Conservation (phyloP, 2,888 invertebrate genomes). For the Oasisia sp. region DNA sequence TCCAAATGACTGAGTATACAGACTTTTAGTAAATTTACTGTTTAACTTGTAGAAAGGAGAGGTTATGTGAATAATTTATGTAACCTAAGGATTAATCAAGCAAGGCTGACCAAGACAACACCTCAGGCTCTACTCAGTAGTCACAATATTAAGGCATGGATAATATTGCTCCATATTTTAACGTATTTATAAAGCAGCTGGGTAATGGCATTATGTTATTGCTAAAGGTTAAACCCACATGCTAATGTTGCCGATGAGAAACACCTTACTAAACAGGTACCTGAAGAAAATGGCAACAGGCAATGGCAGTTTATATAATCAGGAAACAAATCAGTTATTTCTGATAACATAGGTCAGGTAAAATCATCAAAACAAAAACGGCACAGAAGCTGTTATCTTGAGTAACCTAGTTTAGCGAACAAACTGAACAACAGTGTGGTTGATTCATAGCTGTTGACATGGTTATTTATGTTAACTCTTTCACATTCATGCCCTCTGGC, state of each 20-base stretch:
- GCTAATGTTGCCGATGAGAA: neutral
- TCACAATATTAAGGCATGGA: too few relatives aligned
- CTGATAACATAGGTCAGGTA: neutral
- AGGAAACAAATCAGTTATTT: neutral
- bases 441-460: conserved; percentile 17
- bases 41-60: neutral
- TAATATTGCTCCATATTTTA: too few relatives aligned
- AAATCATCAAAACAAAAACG: neutral
- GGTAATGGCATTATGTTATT: too few relatives aligned
- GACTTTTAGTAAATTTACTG: neutral
- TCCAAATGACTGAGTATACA: neutral
- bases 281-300: neutral
- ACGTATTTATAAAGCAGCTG: too few relatives aligned
- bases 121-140: too few relatives aligned
- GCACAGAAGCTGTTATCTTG: neutral
- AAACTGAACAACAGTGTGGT: neutral
- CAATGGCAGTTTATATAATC: neutral
- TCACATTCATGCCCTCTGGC: neutral
- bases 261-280: neutral
- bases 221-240: neutral
- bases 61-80: neutral
- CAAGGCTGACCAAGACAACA: too few relatives aligned
- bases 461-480: conserved; percentile 4
- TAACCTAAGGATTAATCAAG: neutral
- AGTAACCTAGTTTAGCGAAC: conserved; percentile 5